phyloP scores from a whole-genome alignment of 1,140 invertebrate genomes.

The Caenorhabditis inopinata region DNA sequence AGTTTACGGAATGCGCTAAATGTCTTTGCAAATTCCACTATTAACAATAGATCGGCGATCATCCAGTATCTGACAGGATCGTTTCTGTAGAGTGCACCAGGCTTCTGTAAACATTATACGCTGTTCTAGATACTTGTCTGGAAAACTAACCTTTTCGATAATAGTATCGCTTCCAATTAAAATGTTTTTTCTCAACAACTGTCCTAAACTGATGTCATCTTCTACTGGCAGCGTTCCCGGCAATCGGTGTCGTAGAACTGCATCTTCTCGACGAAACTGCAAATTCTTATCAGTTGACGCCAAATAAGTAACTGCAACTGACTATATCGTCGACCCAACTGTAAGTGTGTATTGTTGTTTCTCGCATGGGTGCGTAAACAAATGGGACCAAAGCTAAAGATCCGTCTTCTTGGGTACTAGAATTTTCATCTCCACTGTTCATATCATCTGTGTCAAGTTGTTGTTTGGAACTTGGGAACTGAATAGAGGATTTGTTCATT shows the following conservation, averaged over 20 bases:
- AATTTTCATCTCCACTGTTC: constrained; percentile 1
- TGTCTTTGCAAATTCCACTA: constrained; percentile 40
- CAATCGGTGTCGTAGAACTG: neutral
- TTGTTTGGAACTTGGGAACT: neutral
- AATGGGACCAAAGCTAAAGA: neutral
- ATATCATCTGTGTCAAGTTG: neutral
- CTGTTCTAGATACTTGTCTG: neutral
- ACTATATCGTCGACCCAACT: constrained; percentile 4
- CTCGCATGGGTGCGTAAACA: neutral
- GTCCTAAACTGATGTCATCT: constrained; percentile 17
- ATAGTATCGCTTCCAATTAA: neutral
- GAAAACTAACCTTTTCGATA: neutral
- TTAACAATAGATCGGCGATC: constrained; percentile 33
- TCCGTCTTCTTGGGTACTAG: neutral
- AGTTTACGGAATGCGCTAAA: constrained; percentile 30
- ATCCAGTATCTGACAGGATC: constrained; percentile 42
- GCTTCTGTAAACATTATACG: neutral
- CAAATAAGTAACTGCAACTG: neutral
- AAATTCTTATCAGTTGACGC: neutral
- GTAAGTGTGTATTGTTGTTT: neutral
- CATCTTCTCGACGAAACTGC: constrained; percentile 1
- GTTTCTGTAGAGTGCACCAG: neutral
- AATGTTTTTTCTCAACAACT: neutral
- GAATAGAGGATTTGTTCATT: constrained; percentile 44
- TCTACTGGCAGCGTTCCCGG: constrained; percentile 14